Conservation (phyloP, 2,888 invertebrate species). For the Nemoura dubitans region DNA sequence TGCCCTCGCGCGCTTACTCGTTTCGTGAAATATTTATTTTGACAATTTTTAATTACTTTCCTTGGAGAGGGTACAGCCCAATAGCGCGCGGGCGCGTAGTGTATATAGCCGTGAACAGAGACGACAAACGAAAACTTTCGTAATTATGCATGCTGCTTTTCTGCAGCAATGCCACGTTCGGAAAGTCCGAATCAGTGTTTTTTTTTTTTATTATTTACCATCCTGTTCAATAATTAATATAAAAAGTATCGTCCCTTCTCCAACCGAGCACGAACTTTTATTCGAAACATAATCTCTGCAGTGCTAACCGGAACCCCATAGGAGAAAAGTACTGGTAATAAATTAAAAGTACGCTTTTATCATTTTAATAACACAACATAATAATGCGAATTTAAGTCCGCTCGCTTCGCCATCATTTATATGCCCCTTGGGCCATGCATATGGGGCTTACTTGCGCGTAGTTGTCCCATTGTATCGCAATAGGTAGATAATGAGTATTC, state of each 20-base stretch:
- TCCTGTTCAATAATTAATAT: constrained; percentile 7
- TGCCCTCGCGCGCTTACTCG: neutral
- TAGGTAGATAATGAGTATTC: constrained; percentile 38
- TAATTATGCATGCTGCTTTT: neutral
- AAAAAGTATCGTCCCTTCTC: constrained; percentile 12
- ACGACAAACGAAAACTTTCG: neutral
- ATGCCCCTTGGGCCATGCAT: constrained; percentile 27
- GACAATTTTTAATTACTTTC: constrained; percentile 12
- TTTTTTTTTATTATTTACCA: neutral
- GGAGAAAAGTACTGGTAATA: constrained; percentile 31
- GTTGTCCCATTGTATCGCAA: constrained; percentile 20
- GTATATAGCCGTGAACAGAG: neutral
- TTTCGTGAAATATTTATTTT: neutral
- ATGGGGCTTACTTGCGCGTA: constrained; percentile 34
- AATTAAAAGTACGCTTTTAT: constrained; percentile 37
- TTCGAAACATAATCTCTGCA: constrained; percentile 12
- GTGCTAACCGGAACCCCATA: constrained; percentile 24
- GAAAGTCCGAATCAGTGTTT: neutral
- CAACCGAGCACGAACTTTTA: neutral
- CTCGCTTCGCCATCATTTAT: constrained; percentile 41
- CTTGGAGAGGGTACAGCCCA: neutral
- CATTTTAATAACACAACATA: constrained; percentile 42
- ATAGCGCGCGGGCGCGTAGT: too few species aligned
- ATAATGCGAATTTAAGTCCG: constrained; percentile 42
- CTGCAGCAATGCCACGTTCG: neutral